A percentile compares a stretch with the other conserved stretches of the same genome.
Conservation (phyloP, 30 jellyfish, hydroid and myxozoan species). For the Hydractinia echinata region DNA sequence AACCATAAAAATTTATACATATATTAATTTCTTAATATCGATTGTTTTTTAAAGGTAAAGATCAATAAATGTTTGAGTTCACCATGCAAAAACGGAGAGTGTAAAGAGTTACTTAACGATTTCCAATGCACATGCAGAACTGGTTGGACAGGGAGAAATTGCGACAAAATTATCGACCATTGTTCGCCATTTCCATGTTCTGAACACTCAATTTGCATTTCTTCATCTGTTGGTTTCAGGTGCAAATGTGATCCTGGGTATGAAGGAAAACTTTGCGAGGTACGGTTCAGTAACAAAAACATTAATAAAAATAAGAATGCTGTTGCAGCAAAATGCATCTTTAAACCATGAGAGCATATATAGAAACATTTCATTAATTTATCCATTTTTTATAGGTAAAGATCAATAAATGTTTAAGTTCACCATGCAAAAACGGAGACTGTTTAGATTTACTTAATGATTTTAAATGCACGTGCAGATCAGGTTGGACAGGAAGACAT, state of each 20-base stretch:
- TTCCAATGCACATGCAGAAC: conserved; percentile 3
- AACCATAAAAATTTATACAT: no score
- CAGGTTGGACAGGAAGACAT: background rate
- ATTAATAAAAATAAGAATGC: no score
- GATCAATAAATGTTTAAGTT: background rate
- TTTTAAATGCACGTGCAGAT: background rate
- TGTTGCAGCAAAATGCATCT: no score
- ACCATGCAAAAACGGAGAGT: conserved; percentile 6
- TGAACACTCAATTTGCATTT: background rate
- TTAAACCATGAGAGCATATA: no score
- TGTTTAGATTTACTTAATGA: conserved; percentile 4
- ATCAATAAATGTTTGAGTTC: background rate
- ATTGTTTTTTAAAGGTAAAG: background rate
- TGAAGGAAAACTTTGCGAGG: background rate
- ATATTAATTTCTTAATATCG: no score
- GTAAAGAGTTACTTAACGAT: background rate
- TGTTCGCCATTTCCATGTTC: background rate
- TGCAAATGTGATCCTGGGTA: conserved; percentile 10
- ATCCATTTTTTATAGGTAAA: background rate
- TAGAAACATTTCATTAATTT: no score
- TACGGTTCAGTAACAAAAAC: no score
- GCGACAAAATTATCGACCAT: background rate
- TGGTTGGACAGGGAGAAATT: conserved; percentile 7
- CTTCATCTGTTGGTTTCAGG: background rate
- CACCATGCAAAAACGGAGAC: background rate